These are phyloP conservation scores for Anarhynchus alexandrinus DNA, from an alignment of 2,113 vertebrate genomes.

Conservation along the genomic window DNA sequence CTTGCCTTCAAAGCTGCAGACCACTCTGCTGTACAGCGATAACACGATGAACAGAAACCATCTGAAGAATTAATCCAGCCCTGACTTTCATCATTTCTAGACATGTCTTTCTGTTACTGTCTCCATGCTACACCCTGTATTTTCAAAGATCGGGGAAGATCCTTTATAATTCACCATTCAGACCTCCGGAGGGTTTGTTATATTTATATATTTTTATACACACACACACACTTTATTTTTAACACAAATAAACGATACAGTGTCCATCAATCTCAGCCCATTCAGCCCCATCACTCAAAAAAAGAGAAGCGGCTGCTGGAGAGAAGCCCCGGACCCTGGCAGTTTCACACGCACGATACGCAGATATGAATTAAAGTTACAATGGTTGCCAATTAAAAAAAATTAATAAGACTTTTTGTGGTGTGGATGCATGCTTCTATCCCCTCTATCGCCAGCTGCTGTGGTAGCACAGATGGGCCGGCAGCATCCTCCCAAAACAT, in stretches of 20 bases:
- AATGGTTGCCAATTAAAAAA: neutral
- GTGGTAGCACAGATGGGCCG: neutral
- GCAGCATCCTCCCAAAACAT: neutral
- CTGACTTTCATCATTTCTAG: neutral
- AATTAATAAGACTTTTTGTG: rapidly evolving
- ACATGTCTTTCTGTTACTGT: neutral
- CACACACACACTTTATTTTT: neutral
- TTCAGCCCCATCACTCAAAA: neutral
- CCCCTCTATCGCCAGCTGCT: neutral
- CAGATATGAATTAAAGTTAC: neutral
- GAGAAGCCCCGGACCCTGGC: neutral
- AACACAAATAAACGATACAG: neutral
- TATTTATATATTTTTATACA: neutral
- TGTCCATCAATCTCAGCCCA: neutral
- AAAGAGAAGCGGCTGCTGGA: neutral
- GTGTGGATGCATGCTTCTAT: neutral
- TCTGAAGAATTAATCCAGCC: neutral
- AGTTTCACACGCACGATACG: rapidly evolving
- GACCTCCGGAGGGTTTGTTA: neutral
- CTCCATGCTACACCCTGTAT: neutral
- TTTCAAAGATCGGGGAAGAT: neutral
- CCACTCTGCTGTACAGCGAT: neutral
- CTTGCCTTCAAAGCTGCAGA: neutral
- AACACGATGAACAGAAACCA: neutral
- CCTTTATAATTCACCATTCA: neutral